These are phyloP conservation scores for Tyrannus savana DNA, from an alignment of 2,113 vertebrate genomes.

Conservation along the genomic window DNA sequence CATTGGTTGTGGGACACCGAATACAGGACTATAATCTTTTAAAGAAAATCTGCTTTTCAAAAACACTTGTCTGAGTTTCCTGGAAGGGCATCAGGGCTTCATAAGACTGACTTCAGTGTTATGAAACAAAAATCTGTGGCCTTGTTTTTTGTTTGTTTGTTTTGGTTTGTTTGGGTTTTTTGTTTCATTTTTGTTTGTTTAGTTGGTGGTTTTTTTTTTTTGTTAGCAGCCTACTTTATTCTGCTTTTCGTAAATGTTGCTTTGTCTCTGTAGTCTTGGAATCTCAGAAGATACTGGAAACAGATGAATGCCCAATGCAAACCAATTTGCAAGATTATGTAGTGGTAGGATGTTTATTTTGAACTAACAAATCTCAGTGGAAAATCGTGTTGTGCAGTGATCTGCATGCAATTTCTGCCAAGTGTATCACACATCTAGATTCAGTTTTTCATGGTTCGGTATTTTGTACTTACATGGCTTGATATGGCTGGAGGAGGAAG, in stretches of 20 bases:
- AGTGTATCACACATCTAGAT: not conserved
- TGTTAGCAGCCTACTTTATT: not conserved
- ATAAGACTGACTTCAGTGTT: not conserved
- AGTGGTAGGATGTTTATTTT: not conserved
- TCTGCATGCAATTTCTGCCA: not conserved
- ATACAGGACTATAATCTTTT: not conserved
- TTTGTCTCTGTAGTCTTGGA: not conserved
- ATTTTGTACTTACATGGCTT: slow-evolving; percentile 71
- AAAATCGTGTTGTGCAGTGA: not conserved
- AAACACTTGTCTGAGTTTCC: not conserved
- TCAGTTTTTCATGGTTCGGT: not conserved
- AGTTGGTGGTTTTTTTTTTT: not conserved
- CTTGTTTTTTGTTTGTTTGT: not conserved
- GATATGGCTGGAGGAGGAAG: slow-evolving; percentile 76
- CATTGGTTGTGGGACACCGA: not conserved
- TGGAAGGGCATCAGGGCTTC: not conserved
- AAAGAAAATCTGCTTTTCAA: not conserved
- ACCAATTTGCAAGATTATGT: not conserved
- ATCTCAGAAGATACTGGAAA: not conserved
- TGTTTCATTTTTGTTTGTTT: not conserved
- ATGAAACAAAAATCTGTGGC: not conserved
- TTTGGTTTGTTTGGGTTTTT: fast-evolving
- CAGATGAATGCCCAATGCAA: not conserved
- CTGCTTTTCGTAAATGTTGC: not conserved
- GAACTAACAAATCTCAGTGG: not conserved